Evolutionary conservation across 2,113 vertebrate genomes (phyloP).

Genomic region (Calidris pygmaea): DNA sequence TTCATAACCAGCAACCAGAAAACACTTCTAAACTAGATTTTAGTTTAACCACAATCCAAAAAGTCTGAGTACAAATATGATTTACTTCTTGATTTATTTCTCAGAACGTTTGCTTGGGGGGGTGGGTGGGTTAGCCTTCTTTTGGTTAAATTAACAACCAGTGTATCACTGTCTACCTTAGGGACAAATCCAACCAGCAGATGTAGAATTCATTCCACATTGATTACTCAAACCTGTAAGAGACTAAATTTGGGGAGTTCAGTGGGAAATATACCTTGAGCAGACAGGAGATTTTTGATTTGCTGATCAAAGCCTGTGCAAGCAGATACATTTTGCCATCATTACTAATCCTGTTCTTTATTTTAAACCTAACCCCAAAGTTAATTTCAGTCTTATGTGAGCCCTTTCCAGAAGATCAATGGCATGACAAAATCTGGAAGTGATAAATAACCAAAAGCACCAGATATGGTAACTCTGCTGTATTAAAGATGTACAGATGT

Average conservation of each 20-base stretch:
- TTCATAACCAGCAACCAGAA: neutral
- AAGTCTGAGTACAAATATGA: neutral
- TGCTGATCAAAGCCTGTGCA: conserved; percentile 5
- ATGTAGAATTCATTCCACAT: neutral
- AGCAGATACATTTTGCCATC: neutral
- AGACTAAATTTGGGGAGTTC: neutral
- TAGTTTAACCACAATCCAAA: neutral
- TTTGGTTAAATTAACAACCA: neutral
- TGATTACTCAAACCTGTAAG: neutral
- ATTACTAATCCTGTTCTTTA: conserved; percentile 13
- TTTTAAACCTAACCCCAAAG: conserved; percentile 19
- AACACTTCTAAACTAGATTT: neutral
- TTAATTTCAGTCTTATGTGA: neutral
- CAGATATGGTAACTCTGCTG: conserved; percentile 20
- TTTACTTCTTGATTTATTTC: neutral
- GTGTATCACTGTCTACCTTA: neutral
- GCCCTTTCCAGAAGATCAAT: conserved; percentile 43
- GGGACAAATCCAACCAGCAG: neutral
- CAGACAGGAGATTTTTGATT: neutral
- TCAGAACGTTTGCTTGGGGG: neutral
- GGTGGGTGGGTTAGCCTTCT: neutral
- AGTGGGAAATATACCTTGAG: neutral
- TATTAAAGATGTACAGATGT: conserved; percentile 45
- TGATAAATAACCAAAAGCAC: conserved; percentile 36
- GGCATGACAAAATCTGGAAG: conserved; percentile 59